Base-by-base conservation (phyloP, 2,888 invertebrate species). In the Bombylius discolor region DNA sequence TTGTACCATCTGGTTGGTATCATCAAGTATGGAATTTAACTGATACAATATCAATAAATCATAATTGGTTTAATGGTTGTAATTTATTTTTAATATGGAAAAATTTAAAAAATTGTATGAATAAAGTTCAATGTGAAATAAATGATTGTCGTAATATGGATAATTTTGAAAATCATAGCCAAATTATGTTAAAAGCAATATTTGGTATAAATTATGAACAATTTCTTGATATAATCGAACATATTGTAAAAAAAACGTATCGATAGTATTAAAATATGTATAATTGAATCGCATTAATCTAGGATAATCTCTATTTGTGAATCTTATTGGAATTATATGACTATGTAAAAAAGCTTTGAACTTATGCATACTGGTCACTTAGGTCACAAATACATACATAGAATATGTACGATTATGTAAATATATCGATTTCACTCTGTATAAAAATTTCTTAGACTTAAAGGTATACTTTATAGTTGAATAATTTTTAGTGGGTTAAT, bases 1-100 rank as follows among this genome's bases (percentile, higher is more conserved):
- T 97, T 79, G 89, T 99, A 48, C 98, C 99, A 32, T 91, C 94
- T 56, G 90, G 92, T 44, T 99, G 97, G 96, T 84, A 89, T 73
- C 99, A 99, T 77, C 95, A 97, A 80, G 99, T 99, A 54, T 83
- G 83, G 77, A 99, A 99, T 77, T 66, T 89, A 69, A 82, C 87
- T 59, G 90, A 96, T 68, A 93, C 96, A 39, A 89, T 98, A 66
- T 98, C 98, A 0, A 82, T 99, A 50, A 99, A 99, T 74, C 98
- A 98, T 71, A 99, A 99, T 71, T 97, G 96, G 91, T 81, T 96
- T 57, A 98, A 98, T 77, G 90, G 85, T 1, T 88, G 89, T 66
- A 97, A 96, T 69, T 77, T 95, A 59, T 70, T 78, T 56, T 71
- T 75, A 48, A 82, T 91, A 65, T 93, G 89, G 87, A 65, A 74